Evolutionary conservation across 1,140 invertebrate genomes (phyloP).

Genomic region (Listronotus oregonensis): DNA sequence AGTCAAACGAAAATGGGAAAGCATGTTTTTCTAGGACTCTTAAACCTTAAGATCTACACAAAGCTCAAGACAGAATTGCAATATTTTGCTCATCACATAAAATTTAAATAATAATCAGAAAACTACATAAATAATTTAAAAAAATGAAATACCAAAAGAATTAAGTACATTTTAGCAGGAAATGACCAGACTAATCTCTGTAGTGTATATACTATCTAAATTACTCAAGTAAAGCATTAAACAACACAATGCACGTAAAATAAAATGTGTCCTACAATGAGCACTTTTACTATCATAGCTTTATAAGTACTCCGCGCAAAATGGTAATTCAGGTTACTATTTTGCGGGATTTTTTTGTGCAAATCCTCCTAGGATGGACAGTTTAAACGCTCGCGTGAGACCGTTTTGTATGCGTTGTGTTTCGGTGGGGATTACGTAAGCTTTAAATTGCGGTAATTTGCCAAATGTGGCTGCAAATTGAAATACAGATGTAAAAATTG

Average conservation of each 20-base stretch:
- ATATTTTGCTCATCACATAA: too few species aligned
- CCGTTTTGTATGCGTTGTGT: slow-evolving; percentile 14
- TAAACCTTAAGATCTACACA: too few species aligned
- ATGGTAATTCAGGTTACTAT: slow-evolving; percentile 19
- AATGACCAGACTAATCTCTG: too few species aligned
- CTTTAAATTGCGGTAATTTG: slow-evolving; percentile 29
- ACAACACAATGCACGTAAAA: background rate
- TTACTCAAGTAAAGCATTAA: background rate
- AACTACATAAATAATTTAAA: too few species aligned
- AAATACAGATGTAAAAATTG: slow-evolving; percentile 22
- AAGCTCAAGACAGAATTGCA: too few species aligned
- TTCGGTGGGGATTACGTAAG: slow-evolving; percentile 17
- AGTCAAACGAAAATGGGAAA: too few species aligned
- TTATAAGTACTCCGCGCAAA: slow-evolving; percentile 8
- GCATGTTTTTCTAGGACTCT: too few species aligned
- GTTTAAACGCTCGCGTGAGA: slow-evolving; percentile 18
- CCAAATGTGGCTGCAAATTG: slow-evolving; percentile 28
- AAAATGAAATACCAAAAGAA: too few species aligned
- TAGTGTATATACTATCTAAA: too few species aligned
- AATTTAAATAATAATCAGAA: too few species aligned
- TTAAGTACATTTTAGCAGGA: too few species aligned
- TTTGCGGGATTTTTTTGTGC: slow-evolving; percentile 11
- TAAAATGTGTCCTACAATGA: background rate
- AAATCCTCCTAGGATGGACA: slow-evolving; percentile 1
- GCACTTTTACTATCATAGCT: slow-evolving; percentile 3